phyloP scores from a whole-genome alignment of 2,113 vertebrate genomes.

The Pelmatolapia mariae region DNA sequence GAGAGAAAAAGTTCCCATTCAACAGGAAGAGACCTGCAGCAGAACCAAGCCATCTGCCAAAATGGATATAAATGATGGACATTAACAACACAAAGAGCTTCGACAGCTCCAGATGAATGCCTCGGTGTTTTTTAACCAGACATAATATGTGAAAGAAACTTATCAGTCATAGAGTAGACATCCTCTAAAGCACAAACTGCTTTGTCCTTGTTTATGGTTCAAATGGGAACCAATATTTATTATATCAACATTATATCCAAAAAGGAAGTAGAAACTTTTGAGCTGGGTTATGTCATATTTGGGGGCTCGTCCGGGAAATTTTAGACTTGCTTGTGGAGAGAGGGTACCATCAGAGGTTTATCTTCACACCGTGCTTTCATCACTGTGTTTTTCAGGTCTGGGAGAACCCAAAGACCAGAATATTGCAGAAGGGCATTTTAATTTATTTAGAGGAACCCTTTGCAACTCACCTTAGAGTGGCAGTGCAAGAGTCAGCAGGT shows the following conservation, averaged over 20 bases:
- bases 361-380: accelerated
- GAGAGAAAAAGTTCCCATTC: neutral
- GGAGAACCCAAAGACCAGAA: neutral
- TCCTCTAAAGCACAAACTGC: neutral
- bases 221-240: neutral
- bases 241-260: neutral
- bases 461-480: neutral
- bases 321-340: neutral
- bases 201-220: neutral
- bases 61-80: neutral
- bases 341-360: neutral
- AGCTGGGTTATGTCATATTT: neutral
- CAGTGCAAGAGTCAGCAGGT: neutral
- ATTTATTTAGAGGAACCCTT: neutral
- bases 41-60: neutral
- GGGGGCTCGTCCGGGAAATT: neutral
- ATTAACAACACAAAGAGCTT: neutral
- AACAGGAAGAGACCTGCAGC: neutral
- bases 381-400: accelerated
- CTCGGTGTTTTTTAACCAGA: neutral
- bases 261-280: neutral
- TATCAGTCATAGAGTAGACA: neutral
- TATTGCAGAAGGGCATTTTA: neutral
- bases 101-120: neutral
- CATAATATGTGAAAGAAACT: neutral